Conservation (phyloP, 2,113 vertebrate species). For the Echinops telfairi region DNA sequence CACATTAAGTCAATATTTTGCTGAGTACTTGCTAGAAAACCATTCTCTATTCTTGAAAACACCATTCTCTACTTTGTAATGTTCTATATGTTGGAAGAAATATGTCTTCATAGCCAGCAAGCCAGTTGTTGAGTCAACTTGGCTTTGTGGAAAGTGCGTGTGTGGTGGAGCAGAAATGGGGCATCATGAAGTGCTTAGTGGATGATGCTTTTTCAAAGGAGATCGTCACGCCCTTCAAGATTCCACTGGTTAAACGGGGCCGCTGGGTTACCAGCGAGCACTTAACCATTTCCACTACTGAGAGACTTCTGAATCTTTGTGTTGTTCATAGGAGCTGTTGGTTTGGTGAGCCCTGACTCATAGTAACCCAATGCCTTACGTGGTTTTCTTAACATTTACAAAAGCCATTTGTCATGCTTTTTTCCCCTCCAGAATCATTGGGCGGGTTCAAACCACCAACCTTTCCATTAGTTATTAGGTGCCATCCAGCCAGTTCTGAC, state of each 20-base stretch:
- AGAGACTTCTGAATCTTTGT: not conserved
- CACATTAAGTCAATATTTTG: not conserved
- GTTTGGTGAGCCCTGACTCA: not conserved
- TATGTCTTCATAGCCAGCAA: not conserved
- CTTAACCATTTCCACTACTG: not conserved
- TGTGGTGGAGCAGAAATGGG: not conserved
- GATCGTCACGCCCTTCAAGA: not conserved
- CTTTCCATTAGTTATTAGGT: not conserved
- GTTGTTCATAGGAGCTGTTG: not conserved
- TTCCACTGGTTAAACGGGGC: not conserved
- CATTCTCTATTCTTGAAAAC: not conserved
- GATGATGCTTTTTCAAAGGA: not conserved
- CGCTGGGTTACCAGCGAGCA: not conserved
- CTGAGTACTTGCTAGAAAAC: not conserved
- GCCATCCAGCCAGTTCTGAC: too few relatives aligned
- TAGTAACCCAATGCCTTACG: not conserved
- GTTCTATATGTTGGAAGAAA: conserved; percentile 1
- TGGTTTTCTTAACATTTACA: not conserved
- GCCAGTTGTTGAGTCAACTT: not conserved
- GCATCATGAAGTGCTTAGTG: not conserved
- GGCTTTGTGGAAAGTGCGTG: not conserved
- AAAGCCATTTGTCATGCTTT: not conserved
- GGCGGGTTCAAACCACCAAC: not conserved
- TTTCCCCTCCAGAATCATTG: not conserved
- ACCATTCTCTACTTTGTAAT: conserved; percentile 6